Evolutionary conservation across 1,140 invertebrate genomes (phyloP).

Genomic region (Magallana angulata): DNA sequence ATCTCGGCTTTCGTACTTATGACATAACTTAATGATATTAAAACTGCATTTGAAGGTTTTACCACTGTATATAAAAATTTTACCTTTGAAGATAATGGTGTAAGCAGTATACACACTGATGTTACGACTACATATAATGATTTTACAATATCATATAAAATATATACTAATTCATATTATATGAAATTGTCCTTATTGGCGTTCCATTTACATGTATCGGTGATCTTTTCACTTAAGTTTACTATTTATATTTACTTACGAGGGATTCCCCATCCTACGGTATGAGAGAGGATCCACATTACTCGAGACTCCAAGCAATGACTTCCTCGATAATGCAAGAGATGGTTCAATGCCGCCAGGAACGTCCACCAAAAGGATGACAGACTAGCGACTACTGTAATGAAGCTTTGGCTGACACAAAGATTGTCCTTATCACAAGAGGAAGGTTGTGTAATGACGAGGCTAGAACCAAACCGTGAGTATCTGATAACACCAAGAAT

Average conservation of each 20-base stretch:
- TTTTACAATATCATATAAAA: too few relatives aligned
- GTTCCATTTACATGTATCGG: too few relatives aligned
- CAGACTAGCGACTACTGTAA: constrained; percentile 56
- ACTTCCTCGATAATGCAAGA: constrained; percentile 8
- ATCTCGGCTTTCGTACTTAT: too few relatives aligned
- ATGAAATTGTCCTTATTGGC: too few relatives aligned
- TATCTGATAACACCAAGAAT: constrained; percentile 44
- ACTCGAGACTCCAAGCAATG: neutral
- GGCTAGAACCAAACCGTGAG: neutral
- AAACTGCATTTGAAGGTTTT: too few relatives aligned
- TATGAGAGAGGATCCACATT: constrained; percentile 34
- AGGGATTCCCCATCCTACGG: constrained; percentile 51
- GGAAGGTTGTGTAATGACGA: neutral
- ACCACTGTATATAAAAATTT: too few relatives aligned
- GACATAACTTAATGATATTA: too few relatives aligned
- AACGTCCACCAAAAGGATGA: constrained; percentile 57
- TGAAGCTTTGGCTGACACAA: constrained; percentile 49
- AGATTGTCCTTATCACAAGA: neutral
- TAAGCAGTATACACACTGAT: too few relatives aligned
- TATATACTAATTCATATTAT: too few relatives aligned
- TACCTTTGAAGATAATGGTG: too few relatives aligned
- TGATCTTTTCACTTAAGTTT: too few relatives aligned
- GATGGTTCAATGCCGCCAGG: constrained; percentile 51
- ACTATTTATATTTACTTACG: constrained; percentile 37
- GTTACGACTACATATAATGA: too few relatives aligned